Conservation (phyloP, 1,140 invertebrate genomes). For the Popillia japonica region DNA sequence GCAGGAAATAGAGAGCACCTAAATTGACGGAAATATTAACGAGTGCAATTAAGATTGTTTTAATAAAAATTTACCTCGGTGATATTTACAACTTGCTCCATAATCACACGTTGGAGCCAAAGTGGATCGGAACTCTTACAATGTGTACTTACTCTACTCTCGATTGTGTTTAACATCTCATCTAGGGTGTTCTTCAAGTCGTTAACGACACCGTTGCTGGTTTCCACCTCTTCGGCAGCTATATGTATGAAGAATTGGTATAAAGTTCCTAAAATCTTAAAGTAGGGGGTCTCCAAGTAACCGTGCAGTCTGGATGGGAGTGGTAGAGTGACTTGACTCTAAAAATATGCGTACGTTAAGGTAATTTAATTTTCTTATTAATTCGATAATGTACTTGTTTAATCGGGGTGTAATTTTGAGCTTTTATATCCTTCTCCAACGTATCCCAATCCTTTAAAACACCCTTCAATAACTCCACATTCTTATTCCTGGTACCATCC, state of each 20-base stretch:
- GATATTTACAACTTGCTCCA: slow-evolving; percentile 53
- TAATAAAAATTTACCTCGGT: slow-evolving; percentile 49
- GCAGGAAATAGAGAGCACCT: slow-evolving; percentile 51
- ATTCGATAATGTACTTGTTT: slow-evolving; percentile 44
- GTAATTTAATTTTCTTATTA: slow-evolving; percentile 14
- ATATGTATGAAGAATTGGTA: slow-evolving; percentile 50
- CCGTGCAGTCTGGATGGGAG: slow-evolving; percentile 53
- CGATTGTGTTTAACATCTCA: slow-evolving; percentile 43
- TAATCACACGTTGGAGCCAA: slow-evolving; percentile 46
- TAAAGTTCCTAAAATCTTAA: slow-evolving; percentile 46
- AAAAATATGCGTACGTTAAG: slow-evolving; percentile 25
- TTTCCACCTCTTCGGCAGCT: slow-evolving; percentile 42
- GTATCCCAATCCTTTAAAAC: slow-evolving; percentile 51
- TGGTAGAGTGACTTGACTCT: slow-evolving; percentile 52
- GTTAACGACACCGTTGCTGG: slow-evolving; percentile 42
- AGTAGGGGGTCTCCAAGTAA: slow-evolving; percentile 49
- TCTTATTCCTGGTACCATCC: slow-evolving; percentile 47
- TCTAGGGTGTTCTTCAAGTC: slow-evolving; percentile 45
- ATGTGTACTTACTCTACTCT: slow-evolving; percentile 30
- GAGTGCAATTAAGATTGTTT: background rate
- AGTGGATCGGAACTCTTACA: slow-evolving; percentile 45
- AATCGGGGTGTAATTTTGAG: slow-evolving; percentile 46
- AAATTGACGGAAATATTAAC: slow-evolving; percentile 42
- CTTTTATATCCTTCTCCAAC: slow-evolving; percentile 43
- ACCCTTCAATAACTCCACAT: slow-evolving; percentile 47